A percentile compares a stretch with the other conserved stretches of the same genome.
Evolutionary conservation across 1,140 invertebrate species (phyloP).

Genomic region (Neomicropteryx cornuta): DNA sequence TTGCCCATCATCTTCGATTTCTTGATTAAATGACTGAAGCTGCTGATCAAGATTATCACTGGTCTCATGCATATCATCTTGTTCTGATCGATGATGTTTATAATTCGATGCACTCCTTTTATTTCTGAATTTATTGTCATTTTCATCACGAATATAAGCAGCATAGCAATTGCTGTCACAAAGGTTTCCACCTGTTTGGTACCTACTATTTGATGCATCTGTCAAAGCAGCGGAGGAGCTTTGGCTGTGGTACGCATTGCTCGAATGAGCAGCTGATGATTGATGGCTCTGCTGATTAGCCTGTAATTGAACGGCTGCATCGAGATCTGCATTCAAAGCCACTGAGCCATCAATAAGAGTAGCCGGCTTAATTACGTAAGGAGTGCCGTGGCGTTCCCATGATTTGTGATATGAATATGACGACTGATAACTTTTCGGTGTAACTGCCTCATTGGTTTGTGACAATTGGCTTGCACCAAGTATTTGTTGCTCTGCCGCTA

Average conservation of each 20-base stretch:
- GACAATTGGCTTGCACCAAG: too few species aligned
- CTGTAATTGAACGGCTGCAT: too few species aligned
- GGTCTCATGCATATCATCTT: background rate
- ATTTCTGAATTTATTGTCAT: background rate
- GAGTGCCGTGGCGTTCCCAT: constrained; percentile 37
- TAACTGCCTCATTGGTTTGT: background rate
- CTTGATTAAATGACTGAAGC: background rate
- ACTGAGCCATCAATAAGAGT: too few species aligned
- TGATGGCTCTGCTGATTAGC: background rate
- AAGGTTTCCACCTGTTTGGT: background rate
- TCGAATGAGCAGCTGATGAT: background rate
- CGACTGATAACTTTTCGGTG: constrained; percentile 36
- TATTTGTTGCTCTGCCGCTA: too few species aligned
- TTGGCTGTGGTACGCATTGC: background rate
- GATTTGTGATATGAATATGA: constrained; percentile 38
- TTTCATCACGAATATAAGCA: background rate
- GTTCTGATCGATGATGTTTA: background rate
- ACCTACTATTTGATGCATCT: constrained; percentile 6
- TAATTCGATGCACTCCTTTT: too few species aligned
- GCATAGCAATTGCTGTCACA: background rate
- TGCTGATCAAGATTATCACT: background rate
- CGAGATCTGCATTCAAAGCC: too few species aligned
- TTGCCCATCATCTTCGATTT: background rate
- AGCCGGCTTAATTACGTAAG: constrained; percentile 31
- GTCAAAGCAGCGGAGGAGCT: background rate